Conservation (phyloP, 2,888 invertebrate genomes). For the Phyto melanocephala region DNA sequence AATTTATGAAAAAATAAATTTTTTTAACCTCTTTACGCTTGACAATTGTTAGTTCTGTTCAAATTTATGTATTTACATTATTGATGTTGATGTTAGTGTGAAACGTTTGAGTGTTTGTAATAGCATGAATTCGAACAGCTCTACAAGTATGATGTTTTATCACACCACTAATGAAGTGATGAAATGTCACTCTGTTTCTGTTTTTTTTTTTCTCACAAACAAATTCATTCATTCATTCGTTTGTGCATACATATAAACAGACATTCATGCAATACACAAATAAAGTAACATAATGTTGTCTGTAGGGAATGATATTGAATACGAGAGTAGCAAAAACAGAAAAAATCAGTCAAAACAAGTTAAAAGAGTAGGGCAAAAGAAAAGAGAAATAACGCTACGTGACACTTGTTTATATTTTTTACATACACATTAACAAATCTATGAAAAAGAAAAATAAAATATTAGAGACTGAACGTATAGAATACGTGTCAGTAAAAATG, state of each 20-base stretch:
- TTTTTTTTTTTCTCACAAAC: neutral
- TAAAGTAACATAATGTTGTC: constrained; percentile 24
- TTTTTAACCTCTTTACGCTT: no score
- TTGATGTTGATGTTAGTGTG: no score
- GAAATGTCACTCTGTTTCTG: constrained; percentile 37
- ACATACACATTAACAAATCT: no score
- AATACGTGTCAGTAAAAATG: no score
- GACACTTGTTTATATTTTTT: constrained; percentile 35
- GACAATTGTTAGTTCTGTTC: no score
- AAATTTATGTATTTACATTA: no score
- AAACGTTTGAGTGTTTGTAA: no score
- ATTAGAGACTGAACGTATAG: neutral
- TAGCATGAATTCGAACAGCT: neutral
- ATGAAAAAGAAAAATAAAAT: neutral
- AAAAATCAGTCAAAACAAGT: neutral
- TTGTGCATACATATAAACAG: neutral
- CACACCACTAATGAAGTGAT: constrained; percentile 54
- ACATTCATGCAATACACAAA: neutral
- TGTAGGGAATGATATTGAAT: constrained; percentile 2
- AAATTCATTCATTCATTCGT: neutral
- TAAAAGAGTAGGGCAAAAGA: neutral
- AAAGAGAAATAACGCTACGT: constrained; percentile 31
- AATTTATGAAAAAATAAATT: no score
- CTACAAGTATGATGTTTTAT: constrained; percentile 34
- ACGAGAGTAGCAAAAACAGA: neutral